Base-by-base conservation (phyloP, 2,113 vertebrate genomes). In the Ochotona princeps region DNA sequence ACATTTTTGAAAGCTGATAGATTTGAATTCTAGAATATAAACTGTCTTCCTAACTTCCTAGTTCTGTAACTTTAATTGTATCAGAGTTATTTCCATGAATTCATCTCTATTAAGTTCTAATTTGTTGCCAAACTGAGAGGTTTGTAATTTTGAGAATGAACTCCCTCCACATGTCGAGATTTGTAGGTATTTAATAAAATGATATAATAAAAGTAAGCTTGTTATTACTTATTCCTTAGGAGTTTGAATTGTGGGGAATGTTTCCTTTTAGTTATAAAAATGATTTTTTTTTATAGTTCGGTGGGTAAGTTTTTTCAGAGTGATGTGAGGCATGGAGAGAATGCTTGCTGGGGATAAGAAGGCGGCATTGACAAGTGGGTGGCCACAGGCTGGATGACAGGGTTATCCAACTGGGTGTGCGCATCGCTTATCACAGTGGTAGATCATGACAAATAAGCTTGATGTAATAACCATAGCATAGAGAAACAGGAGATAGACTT, bases 71-170 rank as follows among this genome's bases (percentile, higher is more conserved):
- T 93, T 60, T 91, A 32, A 78, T 44, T 49, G 7, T 20, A 70
- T 54, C 32, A 70, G 85, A 76, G 75, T 79, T 93, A 57, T 32
- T 72, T 91, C 30, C 73, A 4, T 57, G 51, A 81, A 84, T 49
- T 76, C 12, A 76, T 20, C 65, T 86, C 18, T 73, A 78, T 66
- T n/a, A 18, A 92, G 87, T 72, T 87, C 20, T 72, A 54, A 86
- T 86, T 75, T 92, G 12, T 63, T 74, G 28, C 25, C 61, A 81
- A 57, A 91, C 7, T 70, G 32, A 66, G 15, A 81, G 44, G 23
- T 80, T 90, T 90, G 28, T 67, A 57, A 63, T 35, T 20, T 94
- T 79, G 87, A 88, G 83, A 93, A 70, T 57, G 12, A 85, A 72
- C 54, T 65, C 38, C 49, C 1, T 81, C 65, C 23, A 13, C 8